These are phyloP conservation scores for Carcina quercana DNA, from an alignment of 2,888 invertebrate species.

Conservation along the genomic window DNA sequence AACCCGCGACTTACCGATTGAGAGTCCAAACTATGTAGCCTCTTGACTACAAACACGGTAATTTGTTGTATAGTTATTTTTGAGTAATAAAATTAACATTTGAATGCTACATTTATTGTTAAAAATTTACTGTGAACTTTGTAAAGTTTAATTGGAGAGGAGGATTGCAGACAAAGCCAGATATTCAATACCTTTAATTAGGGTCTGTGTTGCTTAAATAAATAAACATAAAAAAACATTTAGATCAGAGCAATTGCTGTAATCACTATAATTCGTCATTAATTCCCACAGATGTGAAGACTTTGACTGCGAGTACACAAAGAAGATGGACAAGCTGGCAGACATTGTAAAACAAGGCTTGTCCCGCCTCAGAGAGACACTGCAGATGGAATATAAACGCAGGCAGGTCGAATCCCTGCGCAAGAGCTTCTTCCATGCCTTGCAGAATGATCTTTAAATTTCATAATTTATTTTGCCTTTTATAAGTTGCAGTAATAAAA, in stretches of 20 bases:
- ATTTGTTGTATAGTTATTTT: too few species aligned
- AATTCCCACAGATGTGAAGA: slow-evolving; percentile 3
- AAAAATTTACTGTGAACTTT: too few species aligned
- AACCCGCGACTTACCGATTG: too few species aligned
- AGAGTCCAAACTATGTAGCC: too few species aligned
- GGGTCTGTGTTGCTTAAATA: neutral
- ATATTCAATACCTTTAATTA: too few species aligned
- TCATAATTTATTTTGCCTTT: too few species aligned
- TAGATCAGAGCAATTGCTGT: neutral
- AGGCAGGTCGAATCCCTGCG: slow-evolving; percentile 8
- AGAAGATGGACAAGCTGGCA: slow-evolving; percentile 4
- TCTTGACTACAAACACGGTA: too few species aligned
- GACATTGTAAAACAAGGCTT: slow-evolving; percentile 5
- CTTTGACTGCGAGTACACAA: slow-evolving; percentile 2
- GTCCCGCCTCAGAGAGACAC: slow-evolving; percentile 5
- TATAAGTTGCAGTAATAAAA: too few species aligned
- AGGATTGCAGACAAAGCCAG: too few species aligned
- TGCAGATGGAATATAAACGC: slow-evolving; percentile 8
- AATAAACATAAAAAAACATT: neutral
- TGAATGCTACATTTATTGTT: too few species aligned
- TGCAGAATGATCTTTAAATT: slow-evolving; percentile 9
- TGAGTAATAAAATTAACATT: too few species aligned
- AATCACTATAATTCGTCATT: neutral
- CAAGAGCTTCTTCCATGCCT: slow-evolving; percentile 6
- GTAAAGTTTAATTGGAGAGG: too few species aligned